Percentiles rank a stretch among this genome's conserved stretches.
phyloP scores from a whole-genome alignment of 2,113 vertebrate species.

The Acanthisitta chloris region DNA sequence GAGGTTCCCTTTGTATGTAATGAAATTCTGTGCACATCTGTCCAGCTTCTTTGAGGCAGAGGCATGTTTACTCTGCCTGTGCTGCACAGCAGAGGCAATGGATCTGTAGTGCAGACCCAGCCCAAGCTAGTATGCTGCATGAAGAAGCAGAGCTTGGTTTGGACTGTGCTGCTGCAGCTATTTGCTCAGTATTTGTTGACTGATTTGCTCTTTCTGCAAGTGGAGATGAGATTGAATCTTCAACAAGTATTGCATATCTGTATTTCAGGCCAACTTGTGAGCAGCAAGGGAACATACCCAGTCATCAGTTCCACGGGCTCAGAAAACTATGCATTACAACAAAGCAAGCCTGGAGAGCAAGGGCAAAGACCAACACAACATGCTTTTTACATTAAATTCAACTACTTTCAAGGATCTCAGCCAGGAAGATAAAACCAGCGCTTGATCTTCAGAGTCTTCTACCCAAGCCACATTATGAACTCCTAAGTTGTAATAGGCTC shows the following conservation, averaged over 20 bases:
- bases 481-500: background rate
- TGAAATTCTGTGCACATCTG: constrained; percentile 37
- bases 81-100: background rate
- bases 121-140: background rate
- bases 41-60: background rate
- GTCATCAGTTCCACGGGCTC: background rate
- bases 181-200: background rate
- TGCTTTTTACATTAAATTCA: background rate
- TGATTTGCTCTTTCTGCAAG: background rate
- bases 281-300: background rate
- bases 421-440: background rate
- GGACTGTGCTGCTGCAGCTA: background rate
- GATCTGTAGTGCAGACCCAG: background rate
- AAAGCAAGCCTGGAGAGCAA: background rate
- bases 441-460: background rate
- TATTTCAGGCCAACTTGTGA: background rate
- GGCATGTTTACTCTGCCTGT: background rate
- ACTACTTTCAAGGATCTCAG: background rate
- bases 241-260: background rate
- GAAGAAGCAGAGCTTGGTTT: background rate
- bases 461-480: background rate
- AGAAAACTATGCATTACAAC: background rate
- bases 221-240: background rate
- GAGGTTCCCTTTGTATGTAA: constrained; percentile 12
- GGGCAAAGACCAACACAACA: background rate